Percentiles rank a stretch among this genome's conserved stretches.
Conservation (phyloP, 2,888 invertebrate species). For the Pheosia tremula region DNA sequence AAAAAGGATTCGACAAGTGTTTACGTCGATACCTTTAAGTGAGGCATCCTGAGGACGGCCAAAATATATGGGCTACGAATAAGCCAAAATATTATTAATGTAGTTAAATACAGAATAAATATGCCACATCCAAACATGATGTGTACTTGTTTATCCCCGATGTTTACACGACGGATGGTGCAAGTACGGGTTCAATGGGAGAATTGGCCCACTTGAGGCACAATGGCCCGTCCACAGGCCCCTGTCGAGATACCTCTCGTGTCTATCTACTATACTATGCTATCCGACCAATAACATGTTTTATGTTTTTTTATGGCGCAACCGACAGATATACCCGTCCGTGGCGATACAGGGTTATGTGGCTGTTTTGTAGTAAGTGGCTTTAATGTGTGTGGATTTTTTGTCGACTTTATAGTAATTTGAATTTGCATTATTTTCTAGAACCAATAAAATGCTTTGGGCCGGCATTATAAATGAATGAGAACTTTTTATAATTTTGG, state of each 20-base stretch:
- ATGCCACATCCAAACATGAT: conserved; percentile 50
- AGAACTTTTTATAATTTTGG: no score
- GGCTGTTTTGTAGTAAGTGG: background rate
- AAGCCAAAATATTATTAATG: background rate
- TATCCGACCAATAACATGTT: conserved; percentile 51
- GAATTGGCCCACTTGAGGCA: conserved; percentile 80
- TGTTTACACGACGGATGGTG: conserved; percentile 79
- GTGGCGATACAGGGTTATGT: conserved; percentile 18
- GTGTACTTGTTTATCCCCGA: conserved; percentile 22
- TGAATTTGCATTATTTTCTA: no score
- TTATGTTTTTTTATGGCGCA: conserved; percentile 40
- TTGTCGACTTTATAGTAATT: no score
- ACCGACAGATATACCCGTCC: conserved; percentile 26
- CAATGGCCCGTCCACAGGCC: conserved; percentile 58
- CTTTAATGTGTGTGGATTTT: no score
- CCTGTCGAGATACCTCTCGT: conserved; percentile 63
- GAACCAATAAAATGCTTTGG: no score
- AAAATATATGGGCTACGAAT: no score
- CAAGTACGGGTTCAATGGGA: conserved; percentile 73
- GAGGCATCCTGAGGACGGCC: no score
- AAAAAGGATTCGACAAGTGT: no score
- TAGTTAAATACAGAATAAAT: background rate
- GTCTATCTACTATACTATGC: conserved; percentile 23
- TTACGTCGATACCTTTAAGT: no score
- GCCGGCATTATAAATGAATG: no score